Evolutionary conservation across 2,888 invertebrate genomes (phyloP), one percentile per base, ranked within the genome.

Genomic region (Baronia brevicornis): DNA sequence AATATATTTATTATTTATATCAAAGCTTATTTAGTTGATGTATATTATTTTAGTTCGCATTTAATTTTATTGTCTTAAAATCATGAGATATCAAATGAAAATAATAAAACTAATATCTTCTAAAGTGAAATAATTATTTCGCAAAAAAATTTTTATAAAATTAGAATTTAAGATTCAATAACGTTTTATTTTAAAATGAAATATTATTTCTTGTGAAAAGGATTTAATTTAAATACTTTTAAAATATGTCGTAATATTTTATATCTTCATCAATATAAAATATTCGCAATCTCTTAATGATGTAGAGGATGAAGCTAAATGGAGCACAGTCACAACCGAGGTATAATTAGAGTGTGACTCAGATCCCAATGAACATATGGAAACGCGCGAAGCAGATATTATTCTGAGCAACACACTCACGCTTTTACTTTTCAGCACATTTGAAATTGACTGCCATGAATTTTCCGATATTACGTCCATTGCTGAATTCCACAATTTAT

Each of bases 291-390:
- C 39, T 43, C 33, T 30, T 37, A 18, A 37, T 39, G 36, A 38
- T 33, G 34, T 36, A 35, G 36, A 26, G 34, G 7, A 37, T 36
- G 24, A 11, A 8, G 26, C 27, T 34, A 75, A 70, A 59, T 69
- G 57, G 73, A 69, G 51, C 67, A 67, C 58, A 60, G 63, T 66
- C 63, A 69, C 65, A 64, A 68, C 66, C 51, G 51, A 26, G 50
- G 47, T 80, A 80, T 64, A 65, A 61, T 71, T 80, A 82, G 77
- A 71, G 48, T 44, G 56, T 82, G 80, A 79, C 61, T 82, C 79
- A 77, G 54, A 64, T 61, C 54, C 59, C 57, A 59, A 59, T 59
- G 63, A 66, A 73, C 65, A 62, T 63, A 70, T 70, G 54, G 63
- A 68, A 73, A 69, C 60, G 54, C 32, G 33, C 40, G 44, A 58